Evolutionary conservation across 2,113 vertebrate species (phyloP).

Genomic region (Ceyx margarethae): DNA sequence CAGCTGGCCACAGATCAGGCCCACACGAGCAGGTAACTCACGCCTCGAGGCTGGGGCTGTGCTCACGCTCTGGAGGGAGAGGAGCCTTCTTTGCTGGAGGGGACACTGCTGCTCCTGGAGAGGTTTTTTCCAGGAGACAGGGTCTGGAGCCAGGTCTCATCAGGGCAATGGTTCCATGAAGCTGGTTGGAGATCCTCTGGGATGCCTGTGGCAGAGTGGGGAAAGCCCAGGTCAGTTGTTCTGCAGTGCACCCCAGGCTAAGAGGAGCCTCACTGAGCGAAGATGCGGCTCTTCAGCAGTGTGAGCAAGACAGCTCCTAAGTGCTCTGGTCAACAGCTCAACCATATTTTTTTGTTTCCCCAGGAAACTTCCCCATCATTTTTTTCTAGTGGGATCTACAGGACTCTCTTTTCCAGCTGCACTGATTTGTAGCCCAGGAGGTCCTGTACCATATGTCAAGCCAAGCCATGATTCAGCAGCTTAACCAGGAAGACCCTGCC

Average conservation of each 20-base stretch:
- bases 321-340: not conserved
- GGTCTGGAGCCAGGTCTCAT: conserved; percentile 59
- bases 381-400: not conserved
- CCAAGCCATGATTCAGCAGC: not conserved
- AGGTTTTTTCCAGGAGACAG: conserved; percentile 11
- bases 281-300: not conserved
- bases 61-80: not conserved
- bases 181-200: conserved; percentile 78
- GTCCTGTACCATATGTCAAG: not conserved
- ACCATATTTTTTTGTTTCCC: not conserved
- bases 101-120: not conserved
- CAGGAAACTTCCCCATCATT: not conserved
- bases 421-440: not conserved
- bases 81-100: not conserved
- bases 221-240: not conserved
- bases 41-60: conserved; percentile 66
- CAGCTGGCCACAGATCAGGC: not conserved
- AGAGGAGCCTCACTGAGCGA: not conserved
- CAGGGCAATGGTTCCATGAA: conserved; percentile 77
- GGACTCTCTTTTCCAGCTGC: not conserved
- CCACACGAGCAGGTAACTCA: not conserved
- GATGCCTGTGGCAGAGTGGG: conserved; percentile 49
- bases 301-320: not conserved
- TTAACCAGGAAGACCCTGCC: not conserved
- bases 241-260: not conserved